phyloP scores from a whole-genome alignment of 2,113 vertebrate genomes.

The Syngnathus typhle region DNA sequence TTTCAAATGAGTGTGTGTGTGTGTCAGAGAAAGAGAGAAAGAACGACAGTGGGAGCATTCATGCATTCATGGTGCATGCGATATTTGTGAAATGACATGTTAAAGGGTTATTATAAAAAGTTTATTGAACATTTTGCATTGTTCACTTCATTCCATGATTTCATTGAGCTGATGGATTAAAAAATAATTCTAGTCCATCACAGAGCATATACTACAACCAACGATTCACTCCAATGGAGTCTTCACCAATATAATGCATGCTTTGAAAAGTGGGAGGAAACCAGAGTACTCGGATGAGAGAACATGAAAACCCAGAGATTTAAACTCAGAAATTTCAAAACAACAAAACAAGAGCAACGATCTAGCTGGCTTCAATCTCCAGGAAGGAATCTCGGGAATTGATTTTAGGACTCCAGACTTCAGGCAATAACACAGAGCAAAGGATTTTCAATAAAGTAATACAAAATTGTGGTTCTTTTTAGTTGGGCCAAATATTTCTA shows the following conservation, averaged over 20 bases:
- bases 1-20: conserved; percentile 6
- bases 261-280: not conserved
- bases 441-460: not conserved
- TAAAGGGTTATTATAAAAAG: no score
- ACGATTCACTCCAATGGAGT: not conserved
- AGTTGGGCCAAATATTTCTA: not conserved
- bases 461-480: not conserved
- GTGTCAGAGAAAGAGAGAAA: not conserved
- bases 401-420: not conserved
- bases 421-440: not conserved
- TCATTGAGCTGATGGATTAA: no score
- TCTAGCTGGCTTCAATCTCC: not conserved
- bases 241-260: no score
- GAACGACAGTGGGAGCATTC: not conserved
- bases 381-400: not conserved
- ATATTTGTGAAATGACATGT: not conserved
- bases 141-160: no score
- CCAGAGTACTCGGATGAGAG: not conserved
- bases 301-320: no score
- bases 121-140: not conserved
- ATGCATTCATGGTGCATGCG: not conserved
- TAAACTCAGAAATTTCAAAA: no score
- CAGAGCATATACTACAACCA: not conserved
- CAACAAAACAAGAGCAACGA: not conserved
- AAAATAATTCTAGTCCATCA: not conserved